These are phyloP conservation scores for Hirudinaria manillensis DNA, from an alignment of 2,888 invertebrate genomes.

Conservation along the genomic window DNA sequence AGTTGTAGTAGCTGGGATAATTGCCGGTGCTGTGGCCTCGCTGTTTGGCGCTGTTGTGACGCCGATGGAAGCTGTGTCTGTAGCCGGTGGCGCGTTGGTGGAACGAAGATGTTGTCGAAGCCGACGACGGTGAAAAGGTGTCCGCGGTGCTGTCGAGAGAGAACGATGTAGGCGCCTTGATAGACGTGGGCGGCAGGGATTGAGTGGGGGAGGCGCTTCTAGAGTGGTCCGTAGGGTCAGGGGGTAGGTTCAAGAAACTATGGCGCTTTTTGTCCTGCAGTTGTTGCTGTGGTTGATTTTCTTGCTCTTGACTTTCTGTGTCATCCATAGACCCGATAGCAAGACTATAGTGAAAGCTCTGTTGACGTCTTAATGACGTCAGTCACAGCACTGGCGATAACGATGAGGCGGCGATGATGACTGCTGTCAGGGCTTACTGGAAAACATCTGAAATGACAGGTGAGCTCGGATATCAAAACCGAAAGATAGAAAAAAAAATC, in stretches of 20 bases:
- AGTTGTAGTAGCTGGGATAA: slow-evolving; percentile 31
- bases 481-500: not conserved
- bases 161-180: slow-evolving; percentile 1
- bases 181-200: not conserved
- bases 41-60: slow-evolving; percentile 30
- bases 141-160: slow-evolving; percentile 20
- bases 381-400: not conserved
- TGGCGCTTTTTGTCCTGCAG: not conserved
- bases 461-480: not conserved
- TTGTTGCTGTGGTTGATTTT: not conserved
- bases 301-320: not conserved
- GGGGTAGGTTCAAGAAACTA: no score
- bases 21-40: slow-evolving; percentile 19
- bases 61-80: slow-evolving; percentile 29
- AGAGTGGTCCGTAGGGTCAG: not conserved
- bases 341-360: not conserved
- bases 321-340: slow-evolving; percentile 12
- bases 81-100: slow-evolving; percentile 26
- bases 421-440: no score
- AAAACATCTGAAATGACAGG: no score
- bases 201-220: not conserved
- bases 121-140: not conserved
- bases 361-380: not conserved
- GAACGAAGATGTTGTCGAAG: slow-evolving; percentile 26
- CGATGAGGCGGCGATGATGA: not conserved